phyloP scores from a whole-genome alignment of 2,888 invertebrate species.

The Zeuzera pyrina region DNA sequence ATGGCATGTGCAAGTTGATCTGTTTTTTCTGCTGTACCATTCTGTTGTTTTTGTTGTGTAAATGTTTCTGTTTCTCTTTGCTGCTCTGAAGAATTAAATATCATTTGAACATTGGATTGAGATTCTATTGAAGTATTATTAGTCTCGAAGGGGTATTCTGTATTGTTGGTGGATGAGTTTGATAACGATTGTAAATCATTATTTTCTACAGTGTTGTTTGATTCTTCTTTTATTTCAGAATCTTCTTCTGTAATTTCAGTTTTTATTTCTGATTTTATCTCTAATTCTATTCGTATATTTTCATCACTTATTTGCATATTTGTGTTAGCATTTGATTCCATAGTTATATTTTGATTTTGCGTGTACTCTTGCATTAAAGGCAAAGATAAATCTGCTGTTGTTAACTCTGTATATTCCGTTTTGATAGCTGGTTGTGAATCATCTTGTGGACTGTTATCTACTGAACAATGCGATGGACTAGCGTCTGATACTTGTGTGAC shows the following conservation, averaged over 20 bases:
- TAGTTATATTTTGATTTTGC: slow-evolving; percentile 32
- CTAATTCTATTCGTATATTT: slow-evolving; percentile 35
- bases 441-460: slow-evolving; percentile 45
- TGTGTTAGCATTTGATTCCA: slow-evolving; percentile 26
- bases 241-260: neutral
- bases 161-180: slow-evolving; percentile 23
- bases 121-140: slow-evolving; percentile 15
- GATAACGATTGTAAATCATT: slow-evolving; percentile 22
- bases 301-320: slow-evolving; percentile 26
- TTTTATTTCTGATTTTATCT: slow-evolving; percentile 39
- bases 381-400: slow-evolving; percentile 52
- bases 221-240: slow-evolving; percentile 36
- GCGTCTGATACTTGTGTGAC: slow-evolving; percentile 61
- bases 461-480: slow-evolving; percentile 58
- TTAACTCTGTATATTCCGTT: slow-evolving; percentile 63
- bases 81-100: neutral
- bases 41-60: slow-evolving; percentile 24
- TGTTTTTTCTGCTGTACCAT: slow-evolving; percentile 36
- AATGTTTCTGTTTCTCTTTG: neutral
- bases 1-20: slow-evolving; percentile 63
- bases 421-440: slow-evolving; percentile 45
- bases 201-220: slow-evolving; percentile 24
- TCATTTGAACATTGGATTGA: slow-evolving; percentile 18
- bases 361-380: slow-evolving; percentile 48
- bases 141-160: slow-evolving; percentile 24